Conservation (phyloP, 2,888 invertebrate species). For the Steinernema scapterisci region DNA sequence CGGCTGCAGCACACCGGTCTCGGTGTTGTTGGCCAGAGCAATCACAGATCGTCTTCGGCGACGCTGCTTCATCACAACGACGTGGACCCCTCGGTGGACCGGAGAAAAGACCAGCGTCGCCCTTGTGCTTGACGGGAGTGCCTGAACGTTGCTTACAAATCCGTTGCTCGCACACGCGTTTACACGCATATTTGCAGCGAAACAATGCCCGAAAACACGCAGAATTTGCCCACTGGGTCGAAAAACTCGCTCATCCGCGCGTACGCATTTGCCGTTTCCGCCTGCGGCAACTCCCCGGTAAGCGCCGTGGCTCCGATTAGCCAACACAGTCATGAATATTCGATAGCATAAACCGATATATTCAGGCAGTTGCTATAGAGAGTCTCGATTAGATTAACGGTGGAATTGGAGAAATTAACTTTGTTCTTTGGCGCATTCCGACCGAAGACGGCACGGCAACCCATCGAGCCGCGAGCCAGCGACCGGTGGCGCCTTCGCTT, state of each 20-base stretch:
- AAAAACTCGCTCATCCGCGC: slow-evolving; percentile 30
- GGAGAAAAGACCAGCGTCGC: no score
- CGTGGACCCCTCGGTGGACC: no score
- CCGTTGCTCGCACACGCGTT: neutral
- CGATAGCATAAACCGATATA: slow-evolving; percentile 25
- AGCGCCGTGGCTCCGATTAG: neutral
- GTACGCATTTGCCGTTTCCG: neutral
- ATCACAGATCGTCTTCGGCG: slow-evolving; percentile 9
- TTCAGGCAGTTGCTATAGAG: slow-evolving; percentile 31
- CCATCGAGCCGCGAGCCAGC: neutral
- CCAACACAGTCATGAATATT: slow-evolving; percentile 25
- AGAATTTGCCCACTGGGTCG: slow-evolving; percentile 5
- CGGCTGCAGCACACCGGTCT: neutral
- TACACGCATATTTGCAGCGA: slow-evolving; percentile 28
- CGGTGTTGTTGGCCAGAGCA: no score
- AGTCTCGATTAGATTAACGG: slow-evolving; percentile 27
- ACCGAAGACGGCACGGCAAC: neutral
- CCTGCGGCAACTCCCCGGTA: slow-evolving; percentile 1
- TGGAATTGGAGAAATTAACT: slow-evolving; percentile 28
- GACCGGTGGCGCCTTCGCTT: neutral
- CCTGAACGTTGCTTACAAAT: neutral
- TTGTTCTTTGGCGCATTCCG: slow-evolving; percentile 7
- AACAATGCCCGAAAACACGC: neutral
- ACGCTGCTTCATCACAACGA: slow-evolving; percentile 14
- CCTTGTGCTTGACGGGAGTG: no score